phyloP scores from a whole-genome alignment of 2,888 invertebrate species.

The Noctua comes region DNA sequence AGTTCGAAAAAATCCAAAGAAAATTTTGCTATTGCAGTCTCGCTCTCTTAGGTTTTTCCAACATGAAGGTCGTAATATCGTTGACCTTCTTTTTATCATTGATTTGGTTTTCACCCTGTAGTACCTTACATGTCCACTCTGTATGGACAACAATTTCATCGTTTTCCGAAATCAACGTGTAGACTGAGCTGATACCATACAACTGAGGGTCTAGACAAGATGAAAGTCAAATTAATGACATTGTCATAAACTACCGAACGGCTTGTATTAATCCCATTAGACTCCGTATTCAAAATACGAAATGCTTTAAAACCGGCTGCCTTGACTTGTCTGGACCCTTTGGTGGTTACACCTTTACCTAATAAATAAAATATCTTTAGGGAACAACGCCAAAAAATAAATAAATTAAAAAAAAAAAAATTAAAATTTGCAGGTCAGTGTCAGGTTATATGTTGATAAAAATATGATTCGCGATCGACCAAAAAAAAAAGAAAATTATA shows the following conservation, averaged over 20 bases:
- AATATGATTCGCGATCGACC: too few relatives aligned
- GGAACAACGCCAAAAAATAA: too few relatives aligned
- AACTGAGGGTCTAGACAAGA: neutral
- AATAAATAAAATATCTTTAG: neutral
- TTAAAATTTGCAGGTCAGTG: too few relatives aligned
- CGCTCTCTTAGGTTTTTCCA: neutral
- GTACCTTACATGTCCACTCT: neutral
- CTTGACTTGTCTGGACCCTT: neutral
- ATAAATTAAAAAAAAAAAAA: too few relatives aligned
- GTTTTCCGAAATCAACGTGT: neutral
- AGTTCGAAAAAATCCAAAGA: too few relatives aligned
- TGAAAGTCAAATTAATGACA: neutral
- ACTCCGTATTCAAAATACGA: neutral
- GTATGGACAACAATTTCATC: neutral
- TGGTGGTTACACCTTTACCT: neutral
- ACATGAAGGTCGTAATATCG: neutral
- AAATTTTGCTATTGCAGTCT: neutral
- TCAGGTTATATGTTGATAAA: too few relatives aligned
- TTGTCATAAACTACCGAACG: neutral
- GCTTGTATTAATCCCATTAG: neutral
- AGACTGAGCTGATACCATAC: neutral
- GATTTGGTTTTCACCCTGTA: neutral
- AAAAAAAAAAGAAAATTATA: too few relatives aligned
- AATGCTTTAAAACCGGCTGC: neutral
- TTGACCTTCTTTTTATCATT: neutral